Evolutionary conservation across 2,888 invertebrate genomes (phyloP).

Genomic region (Chymomyza fuscimana): DNA sequence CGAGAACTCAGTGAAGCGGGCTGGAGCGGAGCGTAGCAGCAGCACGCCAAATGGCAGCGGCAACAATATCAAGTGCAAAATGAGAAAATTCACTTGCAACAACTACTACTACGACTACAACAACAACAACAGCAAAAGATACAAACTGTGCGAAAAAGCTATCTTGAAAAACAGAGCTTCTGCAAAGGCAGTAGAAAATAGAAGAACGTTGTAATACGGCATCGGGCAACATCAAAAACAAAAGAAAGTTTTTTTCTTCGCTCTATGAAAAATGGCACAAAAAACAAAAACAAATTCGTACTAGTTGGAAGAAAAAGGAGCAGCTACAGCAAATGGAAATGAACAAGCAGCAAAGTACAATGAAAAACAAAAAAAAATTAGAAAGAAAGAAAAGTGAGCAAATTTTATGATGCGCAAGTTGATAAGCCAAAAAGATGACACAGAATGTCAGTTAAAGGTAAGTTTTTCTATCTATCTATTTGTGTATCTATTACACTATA

Average conservation of each 20-base stretch:
- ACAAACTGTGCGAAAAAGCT: conserved; percentile 17
- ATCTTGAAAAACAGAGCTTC: conserved; percentile 23
- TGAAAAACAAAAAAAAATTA: conserved; percentile 26
- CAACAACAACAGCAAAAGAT: conserved; percentile 22
- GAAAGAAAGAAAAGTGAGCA: conserved; percentile 8
- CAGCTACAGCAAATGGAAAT: conserved; percentile 21
- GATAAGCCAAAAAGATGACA: conserved; percentile 71
- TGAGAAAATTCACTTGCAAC: conserved; percentile 71
- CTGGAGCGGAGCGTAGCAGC: conserved; percentile 19
- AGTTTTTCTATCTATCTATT: conserved; percentile 21
- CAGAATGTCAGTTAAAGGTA: conserved; percentile 31
- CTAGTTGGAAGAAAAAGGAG: not conserved
- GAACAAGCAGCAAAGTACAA: conserved; percentile 12
- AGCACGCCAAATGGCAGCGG: conserved; percentile 40
- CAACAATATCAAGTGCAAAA: conserved; percentile 72
- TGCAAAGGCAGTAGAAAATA: not conserved
- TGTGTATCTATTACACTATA: conserved; percentile 25
- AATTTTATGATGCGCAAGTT: conserved; percentile 69
- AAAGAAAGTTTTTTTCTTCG: conserved; percentile 8
- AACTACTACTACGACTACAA: conserved; percentile 25
- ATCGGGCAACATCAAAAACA: conserved; percentile 30
- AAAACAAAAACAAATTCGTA: not conserved
- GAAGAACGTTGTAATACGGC: conserved; percentile 1
- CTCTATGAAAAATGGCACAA: not conserved
- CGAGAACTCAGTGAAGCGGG: conserved; percentile 29